Conservation (phyloP, 1,140 invertebrate genomes). For the Aradophagus sp. region DNA sequence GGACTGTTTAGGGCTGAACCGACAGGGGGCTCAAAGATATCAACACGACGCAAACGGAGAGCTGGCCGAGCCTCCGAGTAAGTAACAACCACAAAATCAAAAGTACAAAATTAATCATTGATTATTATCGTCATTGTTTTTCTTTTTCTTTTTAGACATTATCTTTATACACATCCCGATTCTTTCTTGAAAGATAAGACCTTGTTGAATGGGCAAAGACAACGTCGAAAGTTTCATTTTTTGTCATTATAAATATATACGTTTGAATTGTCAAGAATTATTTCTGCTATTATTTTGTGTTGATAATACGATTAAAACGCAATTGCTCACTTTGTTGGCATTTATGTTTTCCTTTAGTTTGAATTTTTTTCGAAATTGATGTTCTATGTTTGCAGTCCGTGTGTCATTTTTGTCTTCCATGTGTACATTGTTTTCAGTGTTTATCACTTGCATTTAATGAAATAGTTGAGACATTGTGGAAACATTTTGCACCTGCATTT, state of each 20-base stretch:
- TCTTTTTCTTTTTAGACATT: conserved; percentile 3
- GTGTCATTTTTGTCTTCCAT: too few relatives aligned
- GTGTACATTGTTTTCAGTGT: too few relatives aligned
- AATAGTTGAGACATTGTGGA: too few relatives aligned
- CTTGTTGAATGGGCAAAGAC: conserved; percentile 44
- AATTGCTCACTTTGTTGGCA: neutral
- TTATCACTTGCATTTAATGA: too few relatives aligned
- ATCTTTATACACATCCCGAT: conserved; percentile 52
- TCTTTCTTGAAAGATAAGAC: conserved; percentile 58
- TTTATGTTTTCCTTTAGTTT: conserved; percentile 8
- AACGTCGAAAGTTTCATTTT: conserved; percentile 51
- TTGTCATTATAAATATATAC: too few relatives aligned
- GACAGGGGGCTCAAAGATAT: conserved; percentile 75
- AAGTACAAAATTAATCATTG: conserved; percentile 60
- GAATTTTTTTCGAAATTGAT: too few relatives aligned
- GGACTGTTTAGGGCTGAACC: conserved; percentile 76
- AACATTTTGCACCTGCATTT: too few relatives aligned
- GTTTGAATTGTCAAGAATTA: conserved; percentile 35
- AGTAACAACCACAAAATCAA: conserved; percentile 67
- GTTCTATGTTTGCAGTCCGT: too few relatives aligned
- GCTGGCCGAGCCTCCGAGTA: conserved; percentile 75
- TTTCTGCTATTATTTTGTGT: conserved; percentile 27
- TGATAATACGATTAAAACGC: conserved; percentile 13
- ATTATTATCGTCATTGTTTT: too few relatives aligned
- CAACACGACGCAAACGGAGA: conserved; percentile 74